Evolutionary conservation across 37 sponge, comb jelly and placozoan species (phyloP), one percentile per base, ranked within the genome.

Genomic region (Axinella damicornis): DNA sequence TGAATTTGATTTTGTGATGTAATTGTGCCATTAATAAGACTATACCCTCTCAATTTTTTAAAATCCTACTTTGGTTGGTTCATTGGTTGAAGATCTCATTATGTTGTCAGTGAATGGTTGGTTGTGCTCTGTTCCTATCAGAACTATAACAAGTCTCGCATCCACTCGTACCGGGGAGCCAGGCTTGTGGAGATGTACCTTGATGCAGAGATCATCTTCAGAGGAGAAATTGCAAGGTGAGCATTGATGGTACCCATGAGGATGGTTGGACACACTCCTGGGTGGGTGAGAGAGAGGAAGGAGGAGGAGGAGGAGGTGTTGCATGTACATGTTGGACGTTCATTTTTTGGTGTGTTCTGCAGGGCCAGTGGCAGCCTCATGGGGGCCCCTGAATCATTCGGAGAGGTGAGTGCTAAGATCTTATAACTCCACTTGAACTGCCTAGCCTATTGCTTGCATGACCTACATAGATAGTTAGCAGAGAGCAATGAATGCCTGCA

Each of bases 111-210:
- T n/a, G n/a, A n/a, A n/a, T n/a, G n/a, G n/a, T n/a, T n/a, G n/a
- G n/a, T n/a, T n/a, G n/a, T n/a, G n/a, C n/a, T n/a, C n/a, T n/a
- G n/a, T n/a, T 76, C 27, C 31, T 53, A 40, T 24, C 52, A 96
- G 96, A 99, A 99, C 81, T 99, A 99, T 84, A 99, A 99, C 87
- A 99, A 99, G 79, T 97, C 97, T 37, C 90, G 97, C 35, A 96
- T 98, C 20, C 99, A 98, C 79, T 98, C 99, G 0, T 83, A 76
- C 66, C 83, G 99, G 39, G 99, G 99, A 24, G 99, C 86, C 21
- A 52, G 96, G 19, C 87, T 90, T 34, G 71, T 97, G 37, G 83
- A 88, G 40, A 83, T 99, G 65, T 83, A 61, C 39, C 92, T 99
- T 41, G 99, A 99, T 73, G 67, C 71, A 2, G 41, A 39, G 36